A percentile compares a stretch with the other conserved stretches of the same genome.
These are phyloP conservation scores for Brenthis daphne DNA, from an alignment of 2,888 invertebrate species.

Conservation along the genomic window DNA sequence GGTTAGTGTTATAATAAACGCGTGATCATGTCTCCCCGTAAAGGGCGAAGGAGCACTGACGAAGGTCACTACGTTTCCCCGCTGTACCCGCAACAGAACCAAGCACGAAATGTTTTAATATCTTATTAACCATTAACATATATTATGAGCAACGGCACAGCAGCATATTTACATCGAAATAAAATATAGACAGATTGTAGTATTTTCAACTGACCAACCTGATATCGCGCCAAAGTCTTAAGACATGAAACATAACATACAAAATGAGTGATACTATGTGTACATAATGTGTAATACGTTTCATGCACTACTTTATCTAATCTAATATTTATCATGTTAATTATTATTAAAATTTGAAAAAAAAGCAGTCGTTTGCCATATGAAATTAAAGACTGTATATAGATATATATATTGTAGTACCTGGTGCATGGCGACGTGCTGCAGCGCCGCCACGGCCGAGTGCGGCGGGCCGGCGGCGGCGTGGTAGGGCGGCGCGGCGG, in stretches of 20 bases:
- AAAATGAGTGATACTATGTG: background rate
- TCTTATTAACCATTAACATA: too few species aligned
- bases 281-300: background rate
- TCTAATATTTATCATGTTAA: too few species aligned
- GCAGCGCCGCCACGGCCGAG: conserved; percentile 67
- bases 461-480: conserved; percentile 43
- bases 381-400: too few species aligned
- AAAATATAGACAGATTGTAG: background rate
- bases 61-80: too few species aligned
- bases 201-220: conserved; percentile 57
- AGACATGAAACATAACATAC: conserved; percentile 59
- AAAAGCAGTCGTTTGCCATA: too few species aligned
- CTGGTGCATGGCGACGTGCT: conserved; percentile 76
- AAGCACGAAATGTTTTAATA: too few species aligned
- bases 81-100: too few species aligned
- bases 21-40: too few species aligned
- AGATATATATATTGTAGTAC: conserved; percentile 41
- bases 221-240: conserved; percentile 71
- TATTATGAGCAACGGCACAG: background rate
- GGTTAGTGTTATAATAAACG: too few species aligned
- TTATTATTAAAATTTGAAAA: too few species aligned
- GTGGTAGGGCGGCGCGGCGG: conserved; percentile 43
- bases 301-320: background rate
- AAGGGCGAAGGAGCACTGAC: too few species aligned
- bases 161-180: background rate